Evolutionary conservation across 1,140 invertebrate species (phyloP), one percentile per base, ranked within the genome.

Genomic region (Goniozus legneri): DNA sequence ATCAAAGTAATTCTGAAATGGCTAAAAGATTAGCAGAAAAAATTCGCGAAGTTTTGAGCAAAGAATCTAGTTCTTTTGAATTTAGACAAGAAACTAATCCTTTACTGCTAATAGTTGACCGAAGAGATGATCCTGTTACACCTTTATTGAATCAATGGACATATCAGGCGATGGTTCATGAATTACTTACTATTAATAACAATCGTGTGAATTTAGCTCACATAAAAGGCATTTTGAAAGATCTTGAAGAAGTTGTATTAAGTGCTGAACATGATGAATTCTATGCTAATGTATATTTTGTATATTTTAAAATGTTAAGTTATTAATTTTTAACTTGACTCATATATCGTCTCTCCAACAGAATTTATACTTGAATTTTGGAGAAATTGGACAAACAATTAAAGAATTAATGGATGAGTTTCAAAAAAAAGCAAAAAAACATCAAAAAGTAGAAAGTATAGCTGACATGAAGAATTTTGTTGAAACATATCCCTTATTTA

Each of bases 141-240:
- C 97, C 97, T 0, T 73, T 99, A 35, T 73, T 99, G n/a, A 97
- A 93, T 78, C 96, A 95, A 82, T 99, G 97, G 97, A 99, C 96
- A 0, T 99, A 99, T 76, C 96, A 99, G 76, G 96, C 96, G 7
- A 99, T 99, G 97, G 94, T 99, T 2, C 97, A 99, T 75, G 96
- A 99, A 78, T 74, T 99, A 34, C 73, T 99, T 18, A 88, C 86
- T 0, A 97, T 99, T 54, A 87, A 86, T 55, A 99, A 98, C 65
- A 98, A 98, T 77, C 81, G 95, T 50, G 94, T 99, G 3, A 92
- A 89, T 69, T 79, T 99, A 37, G 86, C 88, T 1, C 80, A 87
- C 47, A 82, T 95, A 13, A 85, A 88, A 30, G 87, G 85, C 18
- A 83, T 89, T 38, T 82, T 82, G n/a, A 94, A 94, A 73, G 95